Conservation (phyloP, 2,888 invertebrate species). For the Liposcelis brunnea region DNA sequence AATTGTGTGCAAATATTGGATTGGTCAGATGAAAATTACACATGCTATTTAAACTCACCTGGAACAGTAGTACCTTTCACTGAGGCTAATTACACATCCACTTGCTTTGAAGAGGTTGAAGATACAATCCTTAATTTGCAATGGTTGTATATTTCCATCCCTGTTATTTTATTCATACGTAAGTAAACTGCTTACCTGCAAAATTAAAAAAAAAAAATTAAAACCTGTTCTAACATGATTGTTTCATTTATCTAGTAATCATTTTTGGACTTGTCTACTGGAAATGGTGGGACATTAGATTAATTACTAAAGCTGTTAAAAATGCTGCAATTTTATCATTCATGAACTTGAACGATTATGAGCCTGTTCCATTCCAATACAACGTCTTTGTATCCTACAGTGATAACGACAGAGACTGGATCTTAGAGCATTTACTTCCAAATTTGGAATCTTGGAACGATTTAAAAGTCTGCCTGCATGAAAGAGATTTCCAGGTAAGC, state of each 20-base stretch:
- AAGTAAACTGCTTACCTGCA: no score
- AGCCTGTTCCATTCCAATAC: slow-evolving; percentile 28
- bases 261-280: slow-evolving; percentile 25
- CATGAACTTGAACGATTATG: slow-evolving; percentile 29
- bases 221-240: slow-evolving; percentile 6
- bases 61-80: no score
- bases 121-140: no score
- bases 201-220: no score
- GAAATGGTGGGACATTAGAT: slow-evolving; percentile 37
- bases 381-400: slow-evolving; percentile 55
- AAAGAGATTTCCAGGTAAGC: slow-evolving; percentile 46
- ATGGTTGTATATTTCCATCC: no score
- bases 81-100: no score
- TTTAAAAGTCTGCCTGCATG: slow-evolving; percentile 47
- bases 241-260: slow-evolving; percentile 18
- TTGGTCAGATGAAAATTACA: no score
- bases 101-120: no score
- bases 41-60: no score
- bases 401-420: slow-evolving; percentile 44
- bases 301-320: slow-evolving; percentile 38
- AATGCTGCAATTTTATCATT: slow-evolving; percentile 37
- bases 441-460: slow-evolving; percentile 37
- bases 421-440: slow-evolving; percentile 41
- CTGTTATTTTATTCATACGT: no score
- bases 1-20: no score